Base-by-base conservation (phyloP, 2,113 vertebrate genomes). In the Pelecanoides urinatrix region DNA sequence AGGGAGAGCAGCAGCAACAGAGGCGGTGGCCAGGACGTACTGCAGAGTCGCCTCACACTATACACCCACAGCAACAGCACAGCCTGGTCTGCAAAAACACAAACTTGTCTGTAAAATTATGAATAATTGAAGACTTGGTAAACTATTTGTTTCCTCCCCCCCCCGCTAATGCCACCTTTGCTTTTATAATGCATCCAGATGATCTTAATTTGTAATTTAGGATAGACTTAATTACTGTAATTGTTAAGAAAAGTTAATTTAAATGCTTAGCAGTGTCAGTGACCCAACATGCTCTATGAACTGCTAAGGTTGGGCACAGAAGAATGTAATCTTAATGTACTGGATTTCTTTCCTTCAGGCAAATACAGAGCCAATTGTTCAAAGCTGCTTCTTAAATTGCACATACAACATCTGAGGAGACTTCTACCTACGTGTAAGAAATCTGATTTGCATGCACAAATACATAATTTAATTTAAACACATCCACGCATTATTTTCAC, bases 141-240 rank as follows among this genome's bases (percentile, higher is more conserved):
- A 78, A 92, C 18, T 63, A 59, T 80, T 75, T 82, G 55, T 76
- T 34, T 10, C 34, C 58, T 32, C 11, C 38, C 8, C 14, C 14
- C 10, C 27, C 47, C 8, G 7, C 38, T 89, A 89, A 89, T 82
- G 89, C 21, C 13, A 70, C 29, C 59, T 89, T 66, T 92, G 62
- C 89, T 92, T 94, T 84, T 91, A 67, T 74, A 94, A 90, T 71
- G 56, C 58, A 90, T 85, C 67, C 70, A 97, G 81, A 73, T 90
- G 84, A 95, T 90, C 92, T 97, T 95, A 95, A 97, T 96, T 97
- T 95, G 97, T 96, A 95, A 91, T 95, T 97, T 92, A 91, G 77
- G 61, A 90, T 81, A 79, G 62, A 70, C 62, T 88, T 95, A 96
- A 95, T 97, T 94, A 94, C 86, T 55, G 66, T 90, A 95, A 79